Percentiles rank a stretch among this genome's conserved stretches.
Evolutionary conservation across 2,888 invertebrate genomes (phyloP).

Genomic region (Beris morrisii): DNA sequence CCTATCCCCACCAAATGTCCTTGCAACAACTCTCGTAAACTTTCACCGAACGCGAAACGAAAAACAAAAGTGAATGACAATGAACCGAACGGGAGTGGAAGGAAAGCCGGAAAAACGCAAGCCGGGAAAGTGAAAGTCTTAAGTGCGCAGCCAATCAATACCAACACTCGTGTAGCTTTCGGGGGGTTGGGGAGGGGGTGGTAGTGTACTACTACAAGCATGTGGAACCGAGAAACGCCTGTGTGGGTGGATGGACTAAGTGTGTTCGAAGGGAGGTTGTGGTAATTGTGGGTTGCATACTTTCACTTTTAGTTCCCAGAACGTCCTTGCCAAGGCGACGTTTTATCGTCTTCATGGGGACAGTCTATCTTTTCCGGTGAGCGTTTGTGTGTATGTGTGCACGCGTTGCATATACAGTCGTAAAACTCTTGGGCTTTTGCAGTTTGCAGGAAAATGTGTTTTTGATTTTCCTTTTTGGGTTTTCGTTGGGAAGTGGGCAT

Average conservation of each 20-base stretch:
- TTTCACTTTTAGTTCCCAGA: slow-evolving; percentile 23
- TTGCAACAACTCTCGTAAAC: slow-evolving; percentile 8
- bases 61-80: slow-evolving; percentile 21
- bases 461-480: slow-evolving; percentile 4
- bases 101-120: too few species aligned
- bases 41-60: slow-evolving; percentile 14
- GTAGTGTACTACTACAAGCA: slow-evolving; percentile 16
- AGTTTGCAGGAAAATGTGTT: slow-evolving; percentile 15
- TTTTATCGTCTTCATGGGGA: slow-evolving; percentile 19
- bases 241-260: slow-evolving; percentile 10
- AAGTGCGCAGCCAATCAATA: slow-evolving; percentile 30
- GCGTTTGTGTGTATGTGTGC: slow-evolving; percentile 6
- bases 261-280: not conserved
- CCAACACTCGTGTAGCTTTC: not conserved
- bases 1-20: slow-evolving; percentile 11
- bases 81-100: too few species aligned
- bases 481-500: too few species aligned
- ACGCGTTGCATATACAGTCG: slow-evolving; percentile 13
- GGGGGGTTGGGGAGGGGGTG: not conserved
- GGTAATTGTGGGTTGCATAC: slow-evolving; percentile 17
- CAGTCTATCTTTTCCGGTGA: slow-evolving; percentile 3
- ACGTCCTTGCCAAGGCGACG: slow-evolving; percentile 6
- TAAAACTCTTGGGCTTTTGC: slow-evolving; percentile 10
- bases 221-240: slow-evolving; percentile 12
- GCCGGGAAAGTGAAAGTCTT: slow-evolving; percentile 20